These are phyloP conservation scores for Oscheius sp. DNA, from an alignment of 2,888 invertebrate species.

Conservation along the genomic window DNA sequence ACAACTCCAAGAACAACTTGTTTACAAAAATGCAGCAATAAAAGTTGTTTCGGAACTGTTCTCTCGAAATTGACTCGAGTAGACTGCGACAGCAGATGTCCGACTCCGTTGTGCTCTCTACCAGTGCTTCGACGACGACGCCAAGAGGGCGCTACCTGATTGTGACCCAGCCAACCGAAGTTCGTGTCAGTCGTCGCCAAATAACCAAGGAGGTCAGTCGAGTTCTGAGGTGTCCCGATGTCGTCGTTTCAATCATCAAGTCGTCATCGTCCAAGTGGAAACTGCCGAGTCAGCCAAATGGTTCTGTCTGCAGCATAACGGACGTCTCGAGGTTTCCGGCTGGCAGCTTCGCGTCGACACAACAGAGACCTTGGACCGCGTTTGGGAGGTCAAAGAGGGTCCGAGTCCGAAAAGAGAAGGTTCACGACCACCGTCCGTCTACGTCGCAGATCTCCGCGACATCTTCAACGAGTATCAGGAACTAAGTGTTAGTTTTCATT, in stretches of 20 bases:
- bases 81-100: not conserved
- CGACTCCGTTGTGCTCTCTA: not conserved
- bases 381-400: constrained; percentile 26
- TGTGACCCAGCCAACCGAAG: constrained; percentile 11
- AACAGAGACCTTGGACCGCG: not conserved
- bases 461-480: constrained; percentile 19
- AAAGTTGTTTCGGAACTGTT: no score
- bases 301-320: constrained; percentile 24
- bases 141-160: not conserved
- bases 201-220: constrained; percentile 10
- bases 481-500: not conserved
- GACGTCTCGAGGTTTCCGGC: constrained; percentile 1
- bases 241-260: not conserved
- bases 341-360: constrained; percentile 9
- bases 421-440: constrained; percentile 9
- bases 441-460: constrained; percentile 7
- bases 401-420: constrained; percentile 30
- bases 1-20: no score
- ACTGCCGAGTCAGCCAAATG: not conserved
- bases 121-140: not conserved
- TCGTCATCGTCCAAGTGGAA: constrained; percentile 12
- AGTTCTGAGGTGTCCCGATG: not conserved
- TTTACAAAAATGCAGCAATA: no score
- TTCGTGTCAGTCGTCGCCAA: constrained; percentile 12
- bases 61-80: not conserved